Base-by-base conservation (phyloP, 2,113 vertebrate genomes). In the Anolis sagrei region DNA sequence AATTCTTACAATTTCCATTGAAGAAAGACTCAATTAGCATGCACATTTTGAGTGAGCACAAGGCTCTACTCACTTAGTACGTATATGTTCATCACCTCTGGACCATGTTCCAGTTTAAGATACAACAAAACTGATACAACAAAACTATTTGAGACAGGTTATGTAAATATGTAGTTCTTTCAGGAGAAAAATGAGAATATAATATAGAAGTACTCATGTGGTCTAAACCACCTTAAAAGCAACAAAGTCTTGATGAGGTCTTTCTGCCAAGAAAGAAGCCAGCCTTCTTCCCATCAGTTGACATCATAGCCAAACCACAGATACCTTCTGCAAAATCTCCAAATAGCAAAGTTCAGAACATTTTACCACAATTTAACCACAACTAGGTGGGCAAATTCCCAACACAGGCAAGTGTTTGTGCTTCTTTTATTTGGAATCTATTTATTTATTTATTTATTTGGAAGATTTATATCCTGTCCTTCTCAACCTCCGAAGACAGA, bases 1-100 rank as follows among this genome's bases (percentile, higher is more conserved):
- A 58, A 69, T 80, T 75, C 54, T 81, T 74, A 75, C 58, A 86
- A 61, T 62, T 49, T 74, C 27, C 68, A 74, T 7, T 80, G 69
- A 72, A 85, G 54, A 44, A 36, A 85, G 68, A 49, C 76, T 85
- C 77, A 79, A 86, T 79, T 80, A 74, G 62, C 78, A 86, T 79
- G 77, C 77, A 81, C 74, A 81, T 75, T 74, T 86, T 44, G 69
- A 23, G 36, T 51, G 66, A 81, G 58, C 10, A 7, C n/a, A 75
- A 74, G 74, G 49, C 44, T 66, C 58, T 48, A 81, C 73, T 64
- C 74, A 18, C 54, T 74, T 75, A 34, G 44, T 66, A 44, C 39
- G 5, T 44, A 66, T 27, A 86, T 27, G 61, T 86, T 80, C 58
- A 75, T 66, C 58, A 49, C 70, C 78, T 36, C 48, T 51, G 74